Evolutionary conservation across 2,113 vertebrate genomes (phyloP).

Genomic region (Pseudorasbora parva): DNA sequence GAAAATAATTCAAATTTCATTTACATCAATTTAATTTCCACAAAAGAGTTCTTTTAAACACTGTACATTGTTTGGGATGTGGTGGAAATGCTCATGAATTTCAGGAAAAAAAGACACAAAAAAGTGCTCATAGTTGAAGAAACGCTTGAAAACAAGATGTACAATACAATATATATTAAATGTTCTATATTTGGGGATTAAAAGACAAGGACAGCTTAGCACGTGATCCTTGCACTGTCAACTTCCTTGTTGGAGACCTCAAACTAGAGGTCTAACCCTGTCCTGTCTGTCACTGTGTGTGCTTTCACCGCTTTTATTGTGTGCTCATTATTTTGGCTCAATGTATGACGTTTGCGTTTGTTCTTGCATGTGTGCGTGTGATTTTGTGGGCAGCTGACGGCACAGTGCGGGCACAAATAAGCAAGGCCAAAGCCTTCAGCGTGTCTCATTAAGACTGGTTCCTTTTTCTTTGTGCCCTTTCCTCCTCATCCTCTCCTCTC

Average conservation of each 20-base stretch:
- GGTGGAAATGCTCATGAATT: not conserved
- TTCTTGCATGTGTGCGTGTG: slow-evolving; percentile 34
- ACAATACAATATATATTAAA: not conserved
- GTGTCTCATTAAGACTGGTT: slow-evolving; percentile 55
- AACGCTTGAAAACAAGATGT: too few species aligned
- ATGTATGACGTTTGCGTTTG: not conserved
- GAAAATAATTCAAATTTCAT: not conserved
- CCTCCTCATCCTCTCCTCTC: slow-evolving; percentile 48
- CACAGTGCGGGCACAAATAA: slow-evolving; percentile 25
- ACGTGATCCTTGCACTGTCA: not conserved
- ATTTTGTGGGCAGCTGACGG: slow-evolving; percentile 24
- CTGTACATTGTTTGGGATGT: not conserved
- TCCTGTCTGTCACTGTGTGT: slow-evolving; percentile 43
- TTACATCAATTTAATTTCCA: not conserved
- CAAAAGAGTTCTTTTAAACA: not conserved
- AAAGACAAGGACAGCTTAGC: not conserved
- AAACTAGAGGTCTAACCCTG: not conserved
- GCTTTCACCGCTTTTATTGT: slow-evolving; percentile 38
- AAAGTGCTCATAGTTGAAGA: slow-evolving; percentile 3
- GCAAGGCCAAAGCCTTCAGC: slow-evolving; percentile 33
- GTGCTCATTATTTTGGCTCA: slow-evolving; percentile 34
- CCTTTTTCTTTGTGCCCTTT: slow-evolving; percentile 56
- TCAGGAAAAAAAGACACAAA: not conserved
- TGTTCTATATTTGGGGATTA: not conserved
- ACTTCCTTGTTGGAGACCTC: not conserved